Percentiles rank a stretch among this genome's conserved stretches.
Conservation (phyloP, 2,797 vertebrate species). For the Cynopterus sphinx region DNA sequence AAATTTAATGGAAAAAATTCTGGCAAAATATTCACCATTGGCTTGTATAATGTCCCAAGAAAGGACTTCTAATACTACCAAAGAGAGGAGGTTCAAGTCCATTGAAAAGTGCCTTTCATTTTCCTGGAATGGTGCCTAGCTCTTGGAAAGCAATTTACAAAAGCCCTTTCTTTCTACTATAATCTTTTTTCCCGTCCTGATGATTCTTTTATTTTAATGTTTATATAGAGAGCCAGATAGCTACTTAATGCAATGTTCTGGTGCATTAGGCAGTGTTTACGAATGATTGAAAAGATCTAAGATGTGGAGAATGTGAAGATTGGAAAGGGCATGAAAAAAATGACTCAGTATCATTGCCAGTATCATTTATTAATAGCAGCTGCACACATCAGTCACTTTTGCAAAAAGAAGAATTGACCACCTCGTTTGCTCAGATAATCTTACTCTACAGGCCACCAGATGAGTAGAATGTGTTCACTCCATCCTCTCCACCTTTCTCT, state of each 20-base stretch:
- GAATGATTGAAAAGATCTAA: slow-evolving; percentile 68
- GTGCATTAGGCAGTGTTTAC: slow-evolving; percentile 46
- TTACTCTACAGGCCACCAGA: background rate
- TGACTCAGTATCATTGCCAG: background rate
- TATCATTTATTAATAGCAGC: background rate
- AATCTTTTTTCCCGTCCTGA: slow-evolving; percentile 28
- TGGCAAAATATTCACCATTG: slow-evolving; percentile 54
- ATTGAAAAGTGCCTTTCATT: background rate
- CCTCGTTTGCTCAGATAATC: background rate
- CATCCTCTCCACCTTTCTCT: background rate
- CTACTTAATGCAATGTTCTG: slow-evolving; percentile 64
- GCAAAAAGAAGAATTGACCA: background rate
- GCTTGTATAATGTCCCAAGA: background rate
- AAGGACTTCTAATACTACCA: slow-evolving; percentile 65
- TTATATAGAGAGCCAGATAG: slow-evolving; percentile 51
- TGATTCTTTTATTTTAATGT: slow-evolving; percentile 56
- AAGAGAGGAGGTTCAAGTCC: slow-evolving; percentile 57
- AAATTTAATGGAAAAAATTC: slow-evolving; percentile 65
- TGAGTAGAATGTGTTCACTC: background rate
- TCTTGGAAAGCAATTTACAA: slow-evolving; percentile 57
- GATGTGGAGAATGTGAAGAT: background rate
- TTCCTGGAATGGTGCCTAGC: slow-evolving; percentile 62
- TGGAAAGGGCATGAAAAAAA: slow-evolving; percentile 42
- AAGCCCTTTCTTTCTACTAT: slow-evolving; percentile 69
- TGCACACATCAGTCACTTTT: slow-evolving; percentile 43